Conservation (phyloP, 2,797 vertebrate species). For the Rhabdophis nuchalis region DNA sequence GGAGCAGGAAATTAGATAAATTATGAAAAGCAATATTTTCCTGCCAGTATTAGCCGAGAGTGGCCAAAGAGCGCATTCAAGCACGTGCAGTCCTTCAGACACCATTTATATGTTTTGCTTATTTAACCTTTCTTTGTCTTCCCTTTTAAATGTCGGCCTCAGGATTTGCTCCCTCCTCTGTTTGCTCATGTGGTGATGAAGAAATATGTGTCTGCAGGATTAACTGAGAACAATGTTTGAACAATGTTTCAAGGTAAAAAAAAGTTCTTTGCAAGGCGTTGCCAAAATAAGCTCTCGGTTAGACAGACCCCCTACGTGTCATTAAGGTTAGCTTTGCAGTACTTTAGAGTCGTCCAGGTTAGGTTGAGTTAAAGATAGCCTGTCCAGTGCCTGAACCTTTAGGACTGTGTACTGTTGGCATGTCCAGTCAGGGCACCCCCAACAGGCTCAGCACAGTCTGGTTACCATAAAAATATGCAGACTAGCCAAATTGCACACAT, state of each 20-base stretch:
- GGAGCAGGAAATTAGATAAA: background rate
- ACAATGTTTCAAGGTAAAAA: conserved; percentile 10
- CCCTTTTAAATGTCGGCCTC: background rate
- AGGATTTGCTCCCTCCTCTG: background rate
- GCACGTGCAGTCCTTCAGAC: conserved; percentile 19
- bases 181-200: background rate
- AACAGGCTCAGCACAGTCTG: background rate
- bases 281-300: background rate
- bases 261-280: background rate
- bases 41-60: background rate
- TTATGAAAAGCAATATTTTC: background rate
- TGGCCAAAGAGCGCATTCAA: background rate
- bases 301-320: background rate
- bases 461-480: background rate
- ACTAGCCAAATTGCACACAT: background rate
- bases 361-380: background rate
- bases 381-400: background rate
- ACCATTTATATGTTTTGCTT: fast-evolving
- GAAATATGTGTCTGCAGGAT: conserved; percentile 23
- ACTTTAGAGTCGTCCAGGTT: background rate
- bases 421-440: background rate
- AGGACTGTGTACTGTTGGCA: background rate
- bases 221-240: background rate
- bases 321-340: background rate
- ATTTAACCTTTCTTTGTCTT: conserved; percentile 10